phyloP scores from a whole-genome alignment of 2,888 invertebrate species.

The Fabriciana adippe region DNA sequence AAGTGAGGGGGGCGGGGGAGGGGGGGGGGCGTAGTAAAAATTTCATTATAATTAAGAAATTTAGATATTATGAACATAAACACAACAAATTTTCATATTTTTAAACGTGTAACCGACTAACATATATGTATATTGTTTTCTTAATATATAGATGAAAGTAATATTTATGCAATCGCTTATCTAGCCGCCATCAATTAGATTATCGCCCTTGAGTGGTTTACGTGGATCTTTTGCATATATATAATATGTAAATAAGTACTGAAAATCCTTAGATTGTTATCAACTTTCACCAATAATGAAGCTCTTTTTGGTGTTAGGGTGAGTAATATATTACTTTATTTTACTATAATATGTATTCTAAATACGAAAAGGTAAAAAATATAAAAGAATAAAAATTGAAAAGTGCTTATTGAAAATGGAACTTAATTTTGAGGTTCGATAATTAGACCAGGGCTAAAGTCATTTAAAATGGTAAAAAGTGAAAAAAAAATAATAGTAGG shows the following conservation, averaged over 20 bases:
- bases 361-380: not conserved
- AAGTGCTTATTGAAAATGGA: too few species aligned
- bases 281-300: constrained; percentile 5
- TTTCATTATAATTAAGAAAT: too few species aligned
- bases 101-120: not conserved
- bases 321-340: not conserved
- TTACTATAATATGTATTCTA: not conserved
- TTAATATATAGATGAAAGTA: not conserved
- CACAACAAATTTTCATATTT: too few species aligned
- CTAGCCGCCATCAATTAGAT: constrained; percentile 12
- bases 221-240: constrained; percentile 9
- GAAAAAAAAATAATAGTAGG: too few species aligned
- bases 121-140: not conserved
- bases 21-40: too few species aligned
- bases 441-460: too few species aligned
- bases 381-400: not conserved
- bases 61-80: too few species aligned
- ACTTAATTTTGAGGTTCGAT: too few species aligned
- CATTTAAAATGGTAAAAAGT: too few species aligned
- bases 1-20: too few species aligned
- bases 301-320: constrained; percentile 20
- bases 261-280: not conserved
- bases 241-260: not conserved
- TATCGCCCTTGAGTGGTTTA: constrained; percentile 6
- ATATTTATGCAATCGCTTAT: constrained; percentile 10